A percentile compares a stretch with the other conserved stretches of the same genome.
phyloP scores from a whole-genome alignment of 2,113 vertebrate genomes.

The Ornithorhynchus anatinus region DNA sequence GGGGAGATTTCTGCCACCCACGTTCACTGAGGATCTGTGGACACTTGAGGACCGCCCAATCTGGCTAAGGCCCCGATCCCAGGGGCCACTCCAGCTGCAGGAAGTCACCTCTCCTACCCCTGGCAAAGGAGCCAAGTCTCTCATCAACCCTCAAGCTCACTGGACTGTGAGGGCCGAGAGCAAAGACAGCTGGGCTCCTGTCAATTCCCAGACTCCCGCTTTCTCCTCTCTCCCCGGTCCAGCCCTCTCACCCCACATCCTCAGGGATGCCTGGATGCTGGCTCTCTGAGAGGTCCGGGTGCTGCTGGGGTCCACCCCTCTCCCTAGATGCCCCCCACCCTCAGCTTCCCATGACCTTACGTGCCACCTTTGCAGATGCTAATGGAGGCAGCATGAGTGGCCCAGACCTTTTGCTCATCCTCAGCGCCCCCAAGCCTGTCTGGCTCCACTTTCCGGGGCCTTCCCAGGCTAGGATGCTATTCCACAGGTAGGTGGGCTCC shows the following conservation, averaged over 20 bases:
- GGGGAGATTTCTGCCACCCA: conserved; percentile 46
- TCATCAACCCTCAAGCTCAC: background rate
- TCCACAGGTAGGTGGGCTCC: too few relatives aligned
- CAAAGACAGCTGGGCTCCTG: background rate
- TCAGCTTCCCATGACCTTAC: background rate
- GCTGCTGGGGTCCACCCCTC: background rate
- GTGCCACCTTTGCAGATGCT: too few relatives aligned
- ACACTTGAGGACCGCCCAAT: background rate
- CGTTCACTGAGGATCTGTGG: conserved; percentile 38
- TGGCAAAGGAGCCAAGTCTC: too few relatives aligned
- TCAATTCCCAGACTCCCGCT: background rate
- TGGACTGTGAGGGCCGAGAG: background rate
- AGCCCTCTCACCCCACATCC: background rate
- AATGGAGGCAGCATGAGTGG: background rate
- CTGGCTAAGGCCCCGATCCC: background rate
- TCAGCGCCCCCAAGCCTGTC: too few relatives aligned
- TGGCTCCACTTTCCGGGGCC: too few relatives aligned
- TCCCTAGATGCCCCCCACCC: background rate
- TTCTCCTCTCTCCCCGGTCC: background rate
- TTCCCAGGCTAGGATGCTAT: too few relatives aligned
- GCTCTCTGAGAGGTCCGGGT: background rate
- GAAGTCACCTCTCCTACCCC: too few relatives aligned
- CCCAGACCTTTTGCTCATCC: too few relatives aligned
- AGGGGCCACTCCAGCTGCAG: background rate
- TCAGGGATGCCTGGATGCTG: too few relatives aligned